Evolutionary conservation across 2,888 invertebrate genomes (phyloP).

Genomic region (Pheosia gnoma): DNA sequence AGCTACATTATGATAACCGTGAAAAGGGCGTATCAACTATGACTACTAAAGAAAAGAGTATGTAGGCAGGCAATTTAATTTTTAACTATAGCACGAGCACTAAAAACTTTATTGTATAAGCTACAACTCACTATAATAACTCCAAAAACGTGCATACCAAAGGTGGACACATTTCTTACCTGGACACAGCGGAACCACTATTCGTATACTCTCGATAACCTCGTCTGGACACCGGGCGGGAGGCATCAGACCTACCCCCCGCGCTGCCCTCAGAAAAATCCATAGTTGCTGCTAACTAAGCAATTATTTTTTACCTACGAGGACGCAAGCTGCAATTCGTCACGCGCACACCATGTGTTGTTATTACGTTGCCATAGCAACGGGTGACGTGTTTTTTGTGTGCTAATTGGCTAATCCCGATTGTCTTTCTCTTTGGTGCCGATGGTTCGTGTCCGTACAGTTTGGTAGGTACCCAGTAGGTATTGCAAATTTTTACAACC

Average conservation of each 20-base stretch:
- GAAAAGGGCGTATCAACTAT: too few species aligned
- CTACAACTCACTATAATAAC: too few species aligned
- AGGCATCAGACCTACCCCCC: slow-evolving; percentile 58
- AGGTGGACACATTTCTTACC: slow-evolving; percentile 42
- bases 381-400: slow-evolving; percentile 14
- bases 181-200: slow-evolving; percentile 64
- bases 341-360: slow-evolving; percentile 70
- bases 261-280: slow-evolving; percentile 74
- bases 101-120: too few species aligned
- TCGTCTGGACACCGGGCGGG: slow-evolving; percentile 70
- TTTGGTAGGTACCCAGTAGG: too few species aligned
- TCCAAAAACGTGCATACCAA: neutral
- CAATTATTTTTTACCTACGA: slow-evolving; percentile 47
- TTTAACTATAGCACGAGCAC: too few species aligned
- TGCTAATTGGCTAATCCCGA: too few species aligned
- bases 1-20: too few species aligned
- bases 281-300: slow-evolving; percentile 54
- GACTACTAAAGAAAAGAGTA: too few species aligned
- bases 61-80: too few species aligned
- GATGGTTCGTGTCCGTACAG: too few species aligned
- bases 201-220: slow-evolving; percentile 71
- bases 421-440: too few species aligned
- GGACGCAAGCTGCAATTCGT: slow-evolving; percentile 47
- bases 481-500: too few species aligned
- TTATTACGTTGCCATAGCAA: slow-evolving; percentile 62